A percentile compares a stretch with the other conserved stretches of the same genome.
Evolutionary conservation across 2,797 vertebrate genomes (phyloP).

Genomic region (Bovichtus variegatus): DNA sequence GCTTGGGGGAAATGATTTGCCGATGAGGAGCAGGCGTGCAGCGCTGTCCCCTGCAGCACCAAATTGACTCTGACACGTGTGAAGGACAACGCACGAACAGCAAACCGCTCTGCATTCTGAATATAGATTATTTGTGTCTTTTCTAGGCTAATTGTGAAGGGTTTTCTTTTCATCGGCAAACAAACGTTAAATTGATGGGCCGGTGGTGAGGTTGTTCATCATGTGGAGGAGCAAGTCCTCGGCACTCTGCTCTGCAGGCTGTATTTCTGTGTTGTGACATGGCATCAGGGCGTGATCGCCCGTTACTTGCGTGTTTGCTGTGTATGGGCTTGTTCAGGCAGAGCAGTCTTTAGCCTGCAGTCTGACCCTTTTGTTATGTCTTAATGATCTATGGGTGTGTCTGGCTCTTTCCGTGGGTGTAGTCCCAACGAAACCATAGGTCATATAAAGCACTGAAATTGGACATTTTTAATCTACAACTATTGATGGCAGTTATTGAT

Average conservation of each 20-base stretch:
- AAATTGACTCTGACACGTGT: constrained; percentile 16
- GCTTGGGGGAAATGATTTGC: constrained; percentile 27
- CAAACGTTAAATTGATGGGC: constrained; percentile 3
- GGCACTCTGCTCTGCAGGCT: constrained; percentile 2
- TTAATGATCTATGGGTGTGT: constrained; percentile 7
- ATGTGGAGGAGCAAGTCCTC: not conserved
- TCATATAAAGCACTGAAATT: not conserved
- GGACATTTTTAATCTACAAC: not conserved
- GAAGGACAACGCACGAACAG: constrained; percentile 38
- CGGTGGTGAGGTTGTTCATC: not conserved
- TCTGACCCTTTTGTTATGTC: not conserved
- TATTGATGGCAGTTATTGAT: not conserved
- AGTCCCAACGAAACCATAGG: not conserved
- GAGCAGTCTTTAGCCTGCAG: not conserved
- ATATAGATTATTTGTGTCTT: constrained; percentile 33
- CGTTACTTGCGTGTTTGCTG: constrained; percentile 18
- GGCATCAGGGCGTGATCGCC: not conserved
- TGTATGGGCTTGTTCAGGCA: constrained; percentile 23
- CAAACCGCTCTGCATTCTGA: not conserved
- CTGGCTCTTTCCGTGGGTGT: not conserved
- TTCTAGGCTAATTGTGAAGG: not conserved
- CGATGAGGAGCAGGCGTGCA: constrained; percentile 40
- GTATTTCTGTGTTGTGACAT: not conserved
- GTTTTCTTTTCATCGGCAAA: constrained; percentile 38
- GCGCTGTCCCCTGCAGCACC: constrained; percentile 31